Conservation (phyloP, 2,797 vertebrate species). For the Premnoplex brunnescens region DNA sequence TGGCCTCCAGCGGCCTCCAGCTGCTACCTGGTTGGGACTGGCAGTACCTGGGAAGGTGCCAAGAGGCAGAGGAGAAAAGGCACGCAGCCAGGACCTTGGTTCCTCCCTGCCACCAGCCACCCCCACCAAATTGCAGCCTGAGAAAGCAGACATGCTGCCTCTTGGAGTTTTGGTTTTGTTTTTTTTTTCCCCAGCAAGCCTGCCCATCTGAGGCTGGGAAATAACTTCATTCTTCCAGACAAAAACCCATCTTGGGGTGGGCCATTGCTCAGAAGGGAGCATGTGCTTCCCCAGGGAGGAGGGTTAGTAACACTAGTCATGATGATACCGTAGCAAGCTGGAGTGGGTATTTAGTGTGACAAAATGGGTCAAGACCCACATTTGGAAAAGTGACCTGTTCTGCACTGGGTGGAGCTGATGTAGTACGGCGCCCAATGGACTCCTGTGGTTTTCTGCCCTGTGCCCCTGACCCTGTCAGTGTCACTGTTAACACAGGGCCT, state of each 20-base stretch:
- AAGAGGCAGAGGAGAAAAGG: background rate
- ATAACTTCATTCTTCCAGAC: background rate
- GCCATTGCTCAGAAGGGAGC: background rate
- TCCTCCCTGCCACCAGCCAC: background rate
- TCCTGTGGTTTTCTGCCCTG: background rate
- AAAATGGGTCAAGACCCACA: fast-evolving
- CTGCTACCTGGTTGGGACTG: background rate
- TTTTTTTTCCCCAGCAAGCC: background rate
- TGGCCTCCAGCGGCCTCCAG: background rate
- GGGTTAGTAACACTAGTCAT: background rate
- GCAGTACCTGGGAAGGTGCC: fast-evolving
- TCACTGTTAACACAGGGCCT: background rate
- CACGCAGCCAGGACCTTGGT: fast-evolving
- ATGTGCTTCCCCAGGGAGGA: background rate
- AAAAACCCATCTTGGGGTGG: fast-evolving
- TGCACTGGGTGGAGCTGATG: background rate
- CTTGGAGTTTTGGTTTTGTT: background rate
- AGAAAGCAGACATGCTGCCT: fast-evolving
- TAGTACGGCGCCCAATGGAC: background rate
- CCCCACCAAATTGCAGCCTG: background rate
- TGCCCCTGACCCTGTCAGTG: background rate
- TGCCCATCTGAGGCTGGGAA: background rate
- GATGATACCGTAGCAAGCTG: background rate
- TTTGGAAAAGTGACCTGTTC: background rate
- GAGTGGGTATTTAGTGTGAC: background rate